A percentile compares a stretch with the other conserved stretches of the same genome.
These are phyloP conservation scores for Ranitomeya variabilis DNA, from an alignment of 2,113 vertebrate species.

Conservation along the genomic window DNA sequence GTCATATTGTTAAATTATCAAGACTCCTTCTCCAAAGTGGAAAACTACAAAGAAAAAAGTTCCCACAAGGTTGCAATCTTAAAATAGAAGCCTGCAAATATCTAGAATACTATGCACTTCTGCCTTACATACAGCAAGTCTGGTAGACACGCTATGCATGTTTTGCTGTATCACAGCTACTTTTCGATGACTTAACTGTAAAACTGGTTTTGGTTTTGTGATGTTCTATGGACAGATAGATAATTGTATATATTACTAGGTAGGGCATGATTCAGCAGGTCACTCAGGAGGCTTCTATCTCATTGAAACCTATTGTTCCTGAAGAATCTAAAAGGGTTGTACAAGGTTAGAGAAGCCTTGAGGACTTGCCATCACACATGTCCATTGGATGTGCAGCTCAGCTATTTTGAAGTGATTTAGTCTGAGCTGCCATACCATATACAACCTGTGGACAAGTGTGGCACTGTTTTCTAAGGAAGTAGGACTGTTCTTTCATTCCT, in stretches of 20 bases:
- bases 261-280: background rate
- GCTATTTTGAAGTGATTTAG: too few relatives aligned
- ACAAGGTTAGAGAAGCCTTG: background rate
- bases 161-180: background rate
- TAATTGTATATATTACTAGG: background rate
- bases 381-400: too few relatives aligned
- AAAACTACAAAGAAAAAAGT: background rate
- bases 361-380: too few relatives aligned
- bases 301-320: conserved; percentile 1
- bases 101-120: background rate
- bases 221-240: background rate
- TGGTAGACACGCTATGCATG: background rate
- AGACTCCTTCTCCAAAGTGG: background rate
- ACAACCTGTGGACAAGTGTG: background rate
- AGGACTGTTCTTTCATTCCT: background rate
- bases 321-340: background rate
- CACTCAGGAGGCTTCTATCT: background rate
- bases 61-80: background rate
- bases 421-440: too few relatives aligned
- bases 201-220: conserved; percentile 1
- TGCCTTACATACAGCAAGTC: background rate
- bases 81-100: background rate
- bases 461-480: background rate
- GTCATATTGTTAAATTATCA: background rate
- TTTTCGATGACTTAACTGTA: background rate